These are phyloP conservation scores for Agelas oroides DNA, from an alignment of 37 sponge, comb jelly and placozoan species.

Conservation along the genomic window DNA sequence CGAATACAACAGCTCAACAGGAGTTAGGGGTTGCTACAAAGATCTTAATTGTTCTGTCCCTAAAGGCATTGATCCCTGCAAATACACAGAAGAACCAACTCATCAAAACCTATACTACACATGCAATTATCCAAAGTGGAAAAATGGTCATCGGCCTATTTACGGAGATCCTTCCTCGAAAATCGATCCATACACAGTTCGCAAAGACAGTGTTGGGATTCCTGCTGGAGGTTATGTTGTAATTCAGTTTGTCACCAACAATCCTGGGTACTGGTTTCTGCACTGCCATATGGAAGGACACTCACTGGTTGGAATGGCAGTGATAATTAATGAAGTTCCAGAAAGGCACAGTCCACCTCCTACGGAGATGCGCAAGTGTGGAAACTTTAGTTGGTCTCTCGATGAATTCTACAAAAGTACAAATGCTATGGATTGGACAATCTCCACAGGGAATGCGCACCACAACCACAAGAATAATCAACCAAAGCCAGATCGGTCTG, in stretches of 20 bases:
- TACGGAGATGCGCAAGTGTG: background rate
- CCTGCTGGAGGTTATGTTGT: constrained; percentile 46
- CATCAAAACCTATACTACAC: background rate
- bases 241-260: constrained; percentile 35
- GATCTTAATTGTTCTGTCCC: no score
- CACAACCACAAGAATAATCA: no score
- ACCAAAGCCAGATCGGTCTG: no score
- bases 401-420: background rate
- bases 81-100: background rate
- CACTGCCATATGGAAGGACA: constrained; percentile 61
- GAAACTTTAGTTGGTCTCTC: constrained; percentile 3
- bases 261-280: constrained; percentile 65
- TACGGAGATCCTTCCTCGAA: background rate
- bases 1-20: constrained; percentile 27
- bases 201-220: constrained; percentile 53
- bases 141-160: background rate
- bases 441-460: no score
- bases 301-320: constrained; percentile 33
- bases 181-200: background rate
- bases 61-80: background rate
- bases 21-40: background rate
- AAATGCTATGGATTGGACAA: no score
- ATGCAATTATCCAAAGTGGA: background rate
- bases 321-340: constrained; percentile 38
- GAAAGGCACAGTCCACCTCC: constrained; percentile 3